phyloP scores from a whole-genome alignment of 1,140 invertebrate genomes.

The Drosophila pectinifera region DNA sequence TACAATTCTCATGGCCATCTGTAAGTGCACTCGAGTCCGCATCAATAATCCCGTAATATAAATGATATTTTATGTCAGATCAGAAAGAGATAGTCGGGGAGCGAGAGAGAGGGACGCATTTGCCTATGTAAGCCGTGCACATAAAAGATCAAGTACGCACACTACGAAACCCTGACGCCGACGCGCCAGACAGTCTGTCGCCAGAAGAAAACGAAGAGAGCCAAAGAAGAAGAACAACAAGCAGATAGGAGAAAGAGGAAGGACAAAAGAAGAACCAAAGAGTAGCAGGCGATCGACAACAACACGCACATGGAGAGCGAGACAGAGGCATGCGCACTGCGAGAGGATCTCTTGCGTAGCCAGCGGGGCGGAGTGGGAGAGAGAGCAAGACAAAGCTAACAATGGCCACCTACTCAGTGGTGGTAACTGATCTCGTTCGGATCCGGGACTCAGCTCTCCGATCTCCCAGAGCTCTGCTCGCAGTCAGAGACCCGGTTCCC shows the following conservation, averaged over 20 bases:
- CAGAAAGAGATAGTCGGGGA: conserved; percentile 7
- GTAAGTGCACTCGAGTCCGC: conserved; percentile 34
- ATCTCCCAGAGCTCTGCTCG: conserved; percentile 1
- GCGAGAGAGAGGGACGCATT: conserved; percentile 23
- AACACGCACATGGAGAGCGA: conserved; percentile 73
- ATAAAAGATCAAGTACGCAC: conserved; percentile 26
- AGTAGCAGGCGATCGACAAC: conserved; percentile 58
- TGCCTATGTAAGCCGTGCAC: conserved; percentile 37
- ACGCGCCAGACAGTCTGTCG: conserved; percentile 77
- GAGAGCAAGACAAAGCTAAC: conserved; percentile 35
- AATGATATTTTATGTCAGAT: conserved; percentile 69
- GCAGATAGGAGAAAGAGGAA: neutral
- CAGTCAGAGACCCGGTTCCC: too few relatives aligned
- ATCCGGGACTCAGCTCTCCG: conserved; percentile 19
- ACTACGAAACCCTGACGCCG: conserved; percentile 49
- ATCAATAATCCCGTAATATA: conserved; percentile 68
- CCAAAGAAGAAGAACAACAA: conserved; percentile 9
- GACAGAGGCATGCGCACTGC: conserved; percentile 57
- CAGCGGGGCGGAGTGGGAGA: conserved; percentile 13
- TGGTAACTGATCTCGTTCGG: conserved; percentile 65
- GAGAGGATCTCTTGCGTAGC: conserved; percentile 62
- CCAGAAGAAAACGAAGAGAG: conserved; percentile 30
- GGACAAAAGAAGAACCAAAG: conserved; percentile 36
- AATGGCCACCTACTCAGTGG: conserved; percentile 73
- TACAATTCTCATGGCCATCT: conserved; percentile 23